These are phyloP conservation scores for Hirtodrosophila alboralis DNA, from an alignment of 2,888 invertebrate genomes.

Conservation along the genomic window DNA sequence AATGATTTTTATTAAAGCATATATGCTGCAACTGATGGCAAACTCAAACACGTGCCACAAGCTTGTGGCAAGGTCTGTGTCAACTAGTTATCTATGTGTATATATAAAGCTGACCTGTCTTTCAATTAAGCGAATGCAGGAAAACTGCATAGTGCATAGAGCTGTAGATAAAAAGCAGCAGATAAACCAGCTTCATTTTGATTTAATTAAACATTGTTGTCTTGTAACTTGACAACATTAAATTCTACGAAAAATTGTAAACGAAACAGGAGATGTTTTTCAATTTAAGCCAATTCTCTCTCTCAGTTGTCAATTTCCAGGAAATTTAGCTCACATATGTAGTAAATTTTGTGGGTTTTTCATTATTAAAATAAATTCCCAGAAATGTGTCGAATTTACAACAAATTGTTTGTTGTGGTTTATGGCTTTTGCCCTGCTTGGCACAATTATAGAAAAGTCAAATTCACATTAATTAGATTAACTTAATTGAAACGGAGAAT, in stretches of 20 bases:
- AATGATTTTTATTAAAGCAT: slow-evolving; percentile 19
- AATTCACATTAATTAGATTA: too few relatives aligned
- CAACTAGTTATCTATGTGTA: slow-evolving; percentile 1
- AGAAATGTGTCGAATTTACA: too few relatives aligned
- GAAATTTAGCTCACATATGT: slow-evolving; percentile 1
- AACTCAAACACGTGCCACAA: slow-evolving; percentile 17
- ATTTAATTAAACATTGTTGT: slow-evolving; percentile 52
- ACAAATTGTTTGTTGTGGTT: too few relatives aligned
- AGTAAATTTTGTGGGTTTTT: too few relatives aligned
- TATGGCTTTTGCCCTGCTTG: too few relatives aligned
- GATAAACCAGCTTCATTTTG: slow-evolving; percentile 20
- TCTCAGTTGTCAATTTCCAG: too few relatives aligned
- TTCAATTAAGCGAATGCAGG: slow-evolving; percentile 45
- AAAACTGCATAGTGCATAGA: slow-evolving; percentile 28
- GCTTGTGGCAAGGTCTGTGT: neutral
- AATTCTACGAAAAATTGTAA: slow-evolving; percentile 8
- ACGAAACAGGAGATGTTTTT: neutral
- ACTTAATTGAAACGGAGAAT: too few relatives aligned
- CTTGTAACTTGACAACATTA: slow-evolving; percentile 21
- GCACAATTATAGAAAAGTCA: too few relatives aligned
- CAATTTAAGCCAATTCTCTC: neutral
- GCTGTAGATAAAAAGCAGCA: neutral
- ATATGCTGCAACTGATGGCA: slow-evolving; percentile 29
- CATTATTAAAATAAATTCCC: too few relatives aligned
- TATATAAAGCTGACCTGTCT: slow-evolving; percentile 21